phyloP scores from a whole-genome alignment of 2,113 vertebrate species.

The Numida meleagris region DNA sequence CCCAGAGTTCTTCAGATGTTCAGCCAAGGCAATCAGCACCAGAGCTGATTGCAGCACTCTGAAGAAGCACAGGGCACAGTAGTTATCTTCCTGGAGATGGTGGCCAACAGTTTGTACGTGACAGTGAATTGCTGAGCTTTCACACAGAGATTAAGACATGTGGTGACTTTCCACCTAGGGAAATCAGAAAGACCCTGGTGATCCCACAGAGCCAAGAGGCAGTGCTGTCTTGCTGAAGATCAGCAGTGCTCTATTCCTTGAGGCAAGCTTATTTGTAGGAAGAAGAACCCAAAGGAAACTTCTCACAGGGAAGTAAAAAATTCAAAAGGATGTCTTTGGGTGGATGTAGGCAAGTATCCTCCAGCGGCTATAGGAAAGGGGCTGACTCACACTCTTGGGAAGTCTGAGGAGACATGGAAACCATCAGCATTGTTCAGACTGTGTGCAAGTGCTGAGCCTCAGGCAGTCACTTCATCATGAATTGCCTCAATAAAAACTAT shows the following conservation, averaged over 20 bases:
- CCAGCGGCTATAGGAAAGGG: background rate
- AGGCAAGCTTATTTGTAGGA: background rate
- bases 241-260: background rate
- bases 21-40: background rate
- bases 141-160: background rate
- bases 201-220: background rate
- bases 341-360: background rate
- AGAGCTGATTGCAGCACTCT: background rate
- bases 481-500: background rate
- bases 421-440: accelerated
- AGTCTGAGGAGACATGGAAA: background rate
- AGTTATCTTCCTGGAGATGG: accelerated
- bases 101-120: background rate
- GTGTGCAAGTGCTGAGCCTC: background rate
- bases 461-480: background rate
- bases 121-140: background rate
- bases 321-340: background rate
- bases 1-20: background rate
- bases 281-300: background rate
- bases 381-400: accelerated
- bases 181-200: background rate
- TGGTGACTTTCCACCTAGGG: background rate
- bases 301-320: background rate
- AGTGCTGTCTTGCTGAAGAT: background rate
- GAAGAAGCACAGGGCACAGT: background rate